A percentile compares a stretch with the other conserved stretches of the same genome.
Evolutionary conservation across 2,113 vertebrate species (phyloP).

Genomic region (Forbesichthys papilliferus): DNA sequence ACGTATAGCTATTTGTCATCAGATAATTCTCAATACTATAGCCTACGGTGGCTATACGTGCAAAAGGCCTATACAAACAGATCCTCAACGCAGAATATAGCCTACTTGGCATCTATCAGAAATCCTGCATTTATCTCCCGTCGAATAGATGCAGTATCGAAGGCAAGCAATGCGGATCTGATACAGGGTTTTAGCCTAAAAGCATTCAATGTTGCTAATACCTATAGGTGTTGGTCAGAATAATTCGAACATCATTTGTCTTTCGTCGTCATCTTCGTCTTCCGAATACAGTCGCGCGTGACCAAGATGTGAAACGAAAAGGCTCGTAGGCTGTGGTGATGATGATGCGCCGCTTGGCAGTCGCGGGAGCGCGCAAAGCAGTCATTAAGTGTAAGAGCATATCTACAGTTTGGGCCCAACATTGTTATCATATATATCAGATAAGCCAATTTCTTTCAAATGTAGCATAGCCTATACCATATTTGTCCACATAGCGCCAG

Average conservation of each 20-base stretch:
- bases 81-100: not conserved
- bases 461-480: too few species aligned
- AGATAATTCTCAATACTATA: not conserved
- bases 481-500: too few species aligned
- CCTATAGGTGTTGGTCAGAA: not conserved
- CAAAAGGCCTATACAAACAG: not conserved
- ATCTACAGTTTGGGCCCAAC: too few species aligned
- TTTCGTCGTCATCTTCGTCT: slow-evolving; percentile 26
- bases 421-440: too few species aligned
- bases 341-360: slow-evolving; percentile 53
- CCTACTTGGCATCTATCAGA: slow-evolving; percentile 12
- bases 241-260: too few species aligned
- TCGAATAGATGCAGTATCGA: slow-evolving; percentile 23
- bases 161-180: slow-evolving; percentile 23
- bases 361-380: slow-evolving; percentile 37
- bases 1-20: slow-evolving; percentile 36
- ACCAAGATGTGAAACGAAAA: slow-evolving; percentile 41
- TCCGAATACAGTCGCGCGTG: slow-evolving; percentile 59
- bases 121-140: not conserved
- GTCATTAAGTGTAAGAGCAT: not conserved
- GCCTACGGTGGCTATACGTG: too few species aligned
- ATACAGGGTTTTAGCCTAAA: slow-evolving; percentile 4
- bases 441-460: too few species aligned
- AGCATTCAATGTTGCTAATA: not conserved
- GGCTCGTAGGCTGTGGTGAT: not conserved